A percentile compares a stretch with the other conserved stretches of the same genome.
These are phyloP conservation scores for Polietes domitor DNA, from an alignment of 2,888 invertebrate species.

Conservation along the genomic window DNA sequence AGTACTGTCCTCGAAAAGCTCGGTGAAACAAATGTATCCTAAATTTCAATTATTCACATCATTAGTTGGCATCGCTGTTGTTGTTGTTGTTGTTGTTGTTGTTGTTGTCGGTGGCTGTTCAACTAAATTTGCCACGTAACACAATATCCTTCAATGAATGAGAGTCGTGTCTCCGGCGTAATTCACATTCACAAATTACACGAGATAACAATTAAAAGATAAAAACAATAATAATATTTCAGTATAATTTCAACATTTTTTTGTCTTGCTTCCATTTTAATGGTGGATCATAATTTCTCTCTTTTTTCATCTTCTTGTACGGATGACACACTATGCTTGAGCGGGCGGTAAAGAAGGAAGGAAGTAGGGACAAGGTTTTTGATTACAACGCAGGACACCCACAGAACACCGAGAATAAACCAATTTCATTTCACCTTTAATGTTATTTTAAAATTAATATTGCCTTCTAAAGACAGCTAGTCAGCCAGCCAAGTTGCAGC, in stretches of 20 bases:
- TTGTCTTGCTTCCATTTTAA: neutral
- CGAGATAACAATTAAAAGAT: conserved; percentile 43
- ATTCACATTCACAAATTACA: conserved; percentile 16
- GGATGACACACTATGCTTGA: neutral
- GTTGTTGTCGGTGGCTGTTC: too few species aligned
- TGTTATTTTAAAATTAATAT: conserved; percentile 49
- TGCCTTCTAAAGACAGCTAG: conserved; percentile 14
- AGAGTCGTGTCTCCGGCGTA: neutral
- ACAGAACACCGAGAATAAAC: neutral
- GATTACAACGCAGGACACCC: neutral
- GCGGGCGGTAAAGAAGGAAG: neutral
- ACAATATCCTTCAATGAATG: neutral
- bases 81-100: neutral
- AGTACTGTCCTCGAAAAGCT: neutral
- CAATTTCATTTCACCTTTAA: conserved; percentile 40
- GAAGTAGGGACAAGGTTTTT: neutral
- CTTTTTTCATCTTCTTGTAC: too few species aligned
- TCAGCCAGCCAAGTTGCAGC: neutral
- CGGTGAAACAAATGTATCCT: neutral
- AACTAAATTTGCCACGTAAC: neutral
- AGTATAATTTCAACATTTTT: neutral
- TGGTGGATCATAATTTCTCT: conserved; percentile 17
- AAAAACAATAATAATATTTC: conserved; percentile 38
- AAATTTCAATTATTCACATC: conserved; percentile 36
- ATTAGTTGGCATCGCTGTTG: neutral